Percentiles rank a stretch among this genome's conserved stretches.
These are phyloP conservation scores for Reticulitermes speratus DNA, from an alignment of 1,140 invertebrate species.

Conservation along the genomic window DNA sequence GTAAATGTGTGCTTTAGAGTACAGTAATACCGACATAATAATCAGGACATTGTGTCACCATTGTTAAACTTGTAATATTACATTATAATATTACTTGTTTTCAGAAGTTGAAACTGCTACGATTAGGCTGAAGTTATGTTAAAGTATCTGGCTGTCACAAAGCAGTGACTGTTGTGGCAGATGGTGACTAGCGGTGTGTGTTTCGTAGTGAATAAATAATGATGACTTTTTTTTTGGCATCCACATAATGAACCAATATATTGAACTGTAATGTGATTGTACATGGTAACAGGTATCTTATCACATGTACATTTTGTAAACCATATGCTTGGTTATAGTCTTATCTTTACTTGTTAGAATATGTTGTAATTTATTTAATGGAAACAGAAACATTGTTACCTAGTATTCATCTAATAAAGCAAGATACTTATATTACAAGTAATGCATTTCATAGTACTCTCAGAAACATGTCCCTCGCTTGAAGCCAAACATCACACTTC, in stretches of 20 bases:
- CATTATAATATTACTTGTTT: background rate
- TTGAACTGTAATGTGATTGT: background rate
- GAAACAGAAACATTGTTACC: background rate
- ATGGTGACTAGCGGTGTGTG: background rate
- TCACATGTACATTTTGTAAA: conserved; percentile 6
- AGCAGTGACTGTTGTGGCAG: background rate
- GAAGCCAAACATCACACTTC: too few species aligned
- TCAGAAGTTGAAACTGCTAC: background rate
- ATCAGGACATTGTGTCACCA: background rate
- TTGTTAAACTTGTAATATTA: background rate
- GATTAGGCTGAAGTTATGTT: background rate
- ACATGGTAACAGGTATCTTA: background rate
- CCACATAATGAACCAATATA: background rate
- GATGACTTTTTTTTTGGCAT: background rate
- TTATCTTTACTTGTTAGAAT: background rate
- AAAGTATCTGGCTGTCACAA: background rate
- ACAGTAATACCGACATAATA: background rate
- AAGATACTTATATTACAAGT: background rate
- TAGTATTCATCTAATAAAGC: background rate
- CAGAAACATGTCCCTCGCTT: too few species aligned
- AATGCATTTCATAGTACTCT: background rate
- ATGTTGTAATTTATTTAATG: conserved; percentile 8
- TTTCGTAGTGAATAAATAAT: background rate
- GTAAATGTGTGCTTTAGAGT: background rate
- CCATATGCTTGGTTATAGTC: background rate